These are phyloP conservation scores for Neria commutata DNA, from an alignment of 2,888 invertebrate genomes.

Conservation along the genomic window DNA sequence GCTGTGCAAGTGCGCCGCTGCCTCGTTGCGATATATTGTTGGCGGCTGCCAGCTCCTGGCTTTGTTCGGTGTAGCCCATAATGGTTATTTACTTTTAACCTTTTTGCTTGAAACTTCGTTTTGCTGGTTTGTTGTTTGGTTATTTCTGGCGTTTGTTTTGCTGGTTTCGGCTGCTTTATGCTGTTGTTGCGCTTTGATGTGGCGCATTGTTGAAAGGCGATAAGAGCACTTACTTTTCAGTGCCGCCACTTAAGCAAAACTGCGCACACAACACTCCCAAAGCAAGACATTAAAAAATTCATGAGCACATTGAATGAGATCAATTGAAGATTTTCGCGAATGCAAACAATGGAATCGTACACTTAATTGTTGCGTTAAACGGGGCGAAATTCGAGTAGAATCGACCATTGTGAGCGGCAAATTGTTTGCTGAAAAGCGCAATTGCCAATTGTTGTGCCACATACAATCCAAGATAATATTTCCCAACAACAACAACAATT, in stretches of 20 bases:
- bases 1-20: conserved; percentile 23
- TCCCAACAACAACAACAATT: no score
- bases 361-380: no score
- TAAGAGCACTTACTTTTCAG: conserved; percentile 15
- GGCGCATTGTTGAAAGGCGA: neutral
- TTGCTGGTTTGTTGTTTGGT: conserved; percentile 14
- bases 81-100: conserved; percentile 51
- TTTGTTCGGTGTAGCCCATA: conserved; percentile 42
- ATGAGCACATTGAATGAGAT: no score
- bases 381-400: no score
- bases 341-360: no score
- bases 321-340: no score
- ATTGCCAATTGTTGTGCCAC: no score
- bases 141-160: conserved; percentile 3
- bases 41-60: conserved; percentile 37
- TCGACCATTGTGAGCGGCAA: no score
- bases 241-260: conserved; percentile 29
- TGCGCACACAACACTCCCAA: conserved; percentile 35
- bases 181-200: neutral
- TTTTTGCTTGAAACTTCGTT: conserved; percentile 8
- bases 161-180: neutral
- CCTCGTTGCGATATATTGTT: conserved; percentile 41
- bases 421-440: no score
- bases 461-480: no score
- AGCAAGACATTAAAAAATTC: no score